Conservation (phyloP, 2,797 vertebrate species). For the Xyrichtys novacula region DNA sequence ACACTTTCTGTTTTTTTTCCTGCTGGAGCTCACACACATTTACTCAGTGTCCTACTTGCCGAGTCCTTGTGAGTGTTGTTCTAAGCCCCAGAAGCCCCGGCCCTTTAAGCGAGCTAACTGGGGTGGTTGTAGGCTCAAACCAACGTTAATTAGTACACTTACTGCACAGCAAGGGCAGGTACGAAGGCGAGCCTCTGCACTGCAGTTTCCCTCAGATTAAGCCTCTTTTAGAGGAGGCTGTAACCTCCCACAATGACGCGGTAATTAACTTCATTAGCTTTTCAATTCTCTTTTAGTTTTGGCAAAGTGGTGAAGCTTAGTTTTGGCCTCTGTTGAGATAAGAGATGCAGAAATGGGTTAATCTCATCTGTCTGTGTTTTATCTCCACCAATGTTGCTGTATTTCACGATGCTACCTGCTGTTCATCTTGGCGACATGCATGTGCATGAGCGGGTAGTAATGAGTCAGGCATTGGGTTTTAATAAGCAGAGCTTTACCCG, state of each 20-base stretch:
- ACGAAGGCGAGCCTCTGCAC: constrained; percentile 62
- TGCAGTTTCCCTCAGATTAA: constrained; percentile 65
- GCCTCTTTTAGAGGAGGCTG: constrained; percentile 63
- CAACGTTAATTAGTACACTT: constrained; percentile 78
- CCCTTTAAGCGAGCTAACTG: constrained; percentile 77
- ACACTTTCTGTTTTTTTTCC: constrained; percentile 34
- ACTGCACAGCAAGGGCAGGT: constrained; percentile 73
- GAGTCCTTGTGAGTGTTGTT: constrained; percentile 60
- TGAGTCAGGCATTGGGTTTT: constrained; percentile 77
- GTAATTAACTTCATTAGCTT: constrained; percentile 74
- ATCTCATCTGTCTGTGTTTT: constrained; percentile 68
- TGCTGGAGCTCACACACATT: constrained; percentile 35
- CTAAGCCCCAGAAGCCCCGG: constrained; percentile 71
- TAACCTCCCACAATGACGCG: constrained; percentile 68
- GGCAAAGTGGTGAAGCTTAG: constrained; percentile 66
- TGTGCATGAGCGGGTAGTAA: constrained; percentile 65
- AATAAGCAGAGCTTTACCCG: constrained; percentile 80
- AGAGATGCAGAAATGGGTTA: constrained; percentile 67
- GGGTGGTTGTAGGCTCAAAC: constrained; percentile 73
- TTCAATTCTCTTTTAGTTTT: constrained; percentile 68
- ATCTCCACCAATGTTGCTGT: constrained; percentile 63
- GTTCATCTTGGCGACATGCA: constrained; percentile 71
- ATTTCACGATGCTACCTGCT: constrained; percentile 68
- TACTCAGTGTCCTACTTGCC: constrained; percentile 77
- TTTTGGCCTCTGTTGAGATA: constrained; percentile 66